A percentile compares a stretch with the other conserved stretches of the same genome.
These are phyloP conservation scores for Pachypeltis micranthus DNA, from an alignment of 1,140 invertebrate genomes.

Conservation along the genomic window DNA sequence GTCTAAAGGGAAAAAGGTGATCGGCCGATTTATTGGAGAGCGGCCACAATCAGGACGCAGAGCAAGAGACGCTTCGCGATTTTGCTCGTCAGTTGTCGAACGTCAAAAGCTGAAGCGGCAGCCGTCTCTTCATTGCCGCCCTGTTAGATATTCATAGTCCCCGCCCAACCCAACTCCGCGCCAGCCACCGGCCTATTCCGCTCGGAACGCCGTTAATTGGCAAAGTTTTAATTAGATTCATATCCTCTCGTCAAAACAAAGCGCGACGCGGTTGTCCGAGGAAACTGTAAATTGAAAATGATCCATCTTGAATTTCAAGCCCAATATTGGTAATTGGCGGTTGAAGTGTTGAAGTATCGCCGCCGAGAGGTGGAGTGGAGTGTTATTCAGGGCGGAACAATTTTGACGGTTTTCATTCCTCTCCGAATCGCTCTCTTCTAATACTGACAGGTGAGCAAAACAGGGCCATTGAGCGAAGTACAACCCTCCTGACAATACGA, in stretches of 20 bases:
- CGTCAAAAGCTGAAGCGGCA: no score
- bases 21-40: not conserved
- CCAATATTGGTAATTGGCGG: not conserved
- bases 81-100: no score
- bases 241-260: not conserved
- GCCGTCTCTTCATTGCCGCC: not conserved
- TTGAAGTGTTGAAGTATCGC: conserved; percentile 1
- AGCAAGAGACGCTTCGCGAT: no score
- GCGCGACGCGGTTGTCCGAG: not conserved
- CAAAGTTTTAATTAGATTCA: conserved; percentile 10
- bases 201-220: not conserved
- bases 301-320: not conserved
- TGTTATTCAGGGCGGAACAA: not conserved
- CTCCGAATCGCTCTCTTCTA: not conserved
- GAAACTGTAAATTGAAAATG: not conserved
- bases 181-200: not conserved
- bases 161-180: not conserved
- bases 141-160: not conserved
- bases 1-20: not conserved
- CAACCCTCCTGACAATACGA: no score
- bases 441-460: conserved; percentile 1
- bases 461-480: no score
- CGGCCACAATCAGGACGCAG: no score
- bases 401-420: conserved; percentile 1
- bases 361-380: not conserved